phyloP scores from a whole-genome alignment of 1,140 invertebrate genomes.

The Theocolax elegans region DNA sequence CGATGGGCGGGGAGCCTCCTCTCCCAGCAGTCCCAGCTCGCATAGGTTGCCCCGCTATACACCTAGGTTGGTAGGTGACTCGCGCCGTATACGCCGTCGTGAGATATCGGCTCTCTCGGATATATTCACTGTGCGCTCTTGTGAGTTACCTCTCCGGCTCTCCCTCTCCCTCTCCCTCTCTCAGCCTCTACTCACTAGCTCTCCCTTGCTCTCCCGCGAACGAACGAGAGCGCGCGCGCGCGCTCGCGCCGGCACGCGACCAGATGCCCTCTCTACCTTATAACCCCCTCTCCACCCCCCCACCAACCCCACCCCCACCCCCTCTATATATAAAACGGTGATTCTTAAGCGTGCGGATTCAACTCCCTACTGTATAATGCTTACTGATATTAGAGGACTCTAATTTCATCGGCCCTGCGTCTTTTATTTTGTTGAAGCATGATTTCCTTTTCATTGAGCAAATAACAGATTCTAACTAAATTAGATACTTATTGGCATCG shows the following conservation, averaged over 20 bases:
- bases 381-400: too few relatives aligned
- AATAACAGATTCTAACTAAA: too few relatives aligned
- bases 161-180: not conserved
- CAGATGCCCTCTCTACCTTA: constrained; percentile 54
- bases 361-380: too few relatives aligned
- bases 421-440: too few relatives aligned
- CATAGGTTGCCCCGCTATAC: constrained; percentile 45
- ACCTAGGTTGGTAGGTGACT: constrained; percentile 61
- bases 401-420: too few relatives aligned
- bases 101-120: not conserved
- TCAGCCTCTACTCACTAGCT: not conserved
- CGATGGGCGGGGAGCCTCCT: constrained; percentile 55
- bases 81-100: constrained; percentile 18
- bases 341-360: too few relatives aligned
- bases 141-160: constrained; percentile 1
- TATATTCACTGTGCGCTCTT: not conserved
- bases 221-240: constrained; percentile 48
- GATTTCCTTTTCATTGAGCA: too few relatives aligned
- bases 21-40: constrained; percentile 3
- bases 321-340: too few relatives aligned
- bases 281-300: constrained; percentile 37
- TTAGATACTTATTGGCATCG: too few relatives aligned
- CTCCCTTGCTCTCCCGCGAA: not conserved
- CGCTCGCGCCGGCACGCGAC: constrained; percentile 66
- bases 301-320: constrained; percentile 29